These are phyloP conservation scores for Cyphomyrus plagiostoma DNA, from an alignment of 2,113 vertebrate genomes.

Conservation along the genomic window DNA sequence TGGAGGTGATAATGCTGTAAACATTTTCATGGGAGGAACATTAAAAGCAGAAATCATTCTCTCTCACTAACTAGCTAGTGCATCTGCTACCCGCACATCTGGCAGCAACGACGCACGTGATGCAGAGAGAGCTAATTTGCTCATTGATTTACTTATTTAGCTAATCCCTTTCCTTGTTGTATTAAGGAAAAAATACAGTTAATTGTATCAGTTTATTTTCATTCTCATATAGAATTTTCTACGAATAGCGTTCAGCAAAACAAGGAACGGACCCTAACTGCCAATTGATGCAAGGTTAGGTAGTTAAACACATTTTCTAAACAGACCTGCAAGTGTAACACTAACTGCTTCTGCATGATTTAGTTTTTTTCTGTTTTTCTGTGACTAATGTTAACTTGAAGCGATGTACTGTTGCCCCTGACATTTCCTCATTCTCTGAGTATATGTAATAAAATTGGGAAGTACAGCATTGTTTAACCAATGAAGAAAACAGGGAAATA, in stretches of 20 bases:
- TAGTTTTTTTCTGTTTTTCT: background rate
- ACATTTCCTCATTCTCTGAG: background rate
- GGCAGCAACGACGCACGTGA: background rate
- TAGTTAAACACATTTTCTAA: background rate
- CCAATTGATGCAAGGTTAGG: background rate
- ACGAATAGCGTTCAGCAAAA: background rate
- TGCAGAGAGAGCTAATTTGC: background rate
- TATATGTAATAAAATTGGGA: background rate
- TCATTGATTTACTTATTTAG: background rate
- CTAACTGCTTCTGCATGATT: background rate
- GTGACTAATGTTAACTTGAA: background rate
- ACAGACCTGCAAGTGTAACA: background rate
- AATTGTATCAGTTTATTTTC: background rate
- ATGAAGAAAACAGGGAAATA: background rate
- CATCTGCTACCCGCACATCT: background rate
- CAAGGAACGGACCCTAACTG: background rate
- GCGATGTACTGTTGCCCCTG: background rate
- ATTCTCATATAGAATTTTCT: background rate
- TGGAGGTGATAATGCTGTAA: background rate
- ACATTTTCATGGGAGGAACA: background rate
- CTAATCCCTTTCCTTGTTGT: background rate
- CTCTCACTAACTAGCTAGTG: background rate
- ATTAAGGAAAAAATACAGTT: background rate
- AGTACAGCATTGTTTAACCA: background rate
- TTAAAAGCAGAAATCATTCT: background rate